Evolutionary conservation across 23 tunicate genomes (phyloP), one percentile per base, ranked within the genome.

Genomic region (Styela clava): DNA sequence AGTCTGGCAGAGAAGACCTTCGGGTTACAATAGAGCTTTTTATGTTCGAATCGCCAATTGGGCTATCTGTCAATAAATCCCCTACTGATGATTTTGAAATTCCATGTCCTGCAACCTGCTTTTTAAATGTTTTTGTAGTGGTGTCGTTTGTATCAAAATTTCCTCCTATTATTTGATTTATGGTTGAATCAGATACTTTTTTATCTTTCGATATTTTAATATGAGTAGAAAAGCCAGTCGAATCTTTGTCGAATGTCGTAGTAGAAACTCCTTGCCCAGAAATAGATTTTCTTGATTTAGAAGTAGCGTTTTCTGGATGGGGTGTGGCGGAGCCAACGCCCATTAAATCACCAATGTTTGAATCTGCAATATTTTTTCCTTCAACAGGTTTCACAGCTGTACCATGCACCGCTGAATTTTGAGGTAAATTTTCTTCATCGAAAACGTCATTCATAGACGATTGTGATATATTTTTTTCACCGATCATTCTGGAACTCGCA

Each of bases 391-490:
- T 65, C n/a, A 68, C 73, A 16, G 32, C 20, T 71, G 73, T 23
- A 65, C 19, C 83, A 24, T 9, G 34, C 3, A 29, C 52, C 35
- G 24, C 31, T 76, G 29, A 3, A 5, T 24, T 5, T 12, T 3
- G 32, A 44, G 29, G 73, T 44, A 56, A 3, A 25, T 30, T 34
- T 24, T 9, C 78, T 26, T 44, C 21, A 1, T 70, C 68, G 32
- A 79, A 79, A 35, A 73, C 74, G 18, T 27, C 70, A 65, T 65
- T 27, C 30, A 65, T 24, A 23, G 87, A 61, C 2, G 87, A 64
- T 1, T 76, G 82, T n/a, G 87, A 74, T 33, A 84, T 72, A 22
- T 74, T 80, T 24, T 52, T 68, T 1, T 68, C 68, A 20, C 31
- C 71, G 26, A 83, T 79, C 37, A 30, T 27, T 71, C 77, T 33